A percentile compares a stretch with the other conserved stretches of the same genome.
Evolutionary conservation across 1,140 invertebrate genomes (phyloP).

Genomic region (Pomacea maculata): DNA sequence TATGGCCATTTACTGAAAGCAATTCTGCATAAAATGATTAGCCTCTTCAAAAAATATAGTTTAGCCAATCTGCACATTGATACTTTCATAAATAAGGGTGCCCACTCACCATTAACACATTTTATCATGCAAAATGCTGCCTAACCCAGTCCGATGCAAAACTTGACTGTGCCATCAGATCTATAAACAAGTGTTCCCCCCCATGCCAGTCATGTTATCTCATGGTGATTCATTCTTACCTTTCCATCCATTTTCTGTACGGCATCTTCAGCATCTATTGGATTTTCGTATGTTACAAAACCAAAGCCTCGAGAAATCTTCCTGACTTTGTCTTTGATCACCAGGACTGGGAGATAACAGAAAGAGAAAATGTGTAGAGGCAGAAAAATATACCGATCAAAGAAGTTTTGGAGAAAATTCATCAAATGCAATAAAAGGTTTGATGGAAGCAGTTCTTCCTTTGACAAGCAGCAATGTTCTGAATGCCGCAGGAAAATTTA

Average conservation of each 20-base stretch:
- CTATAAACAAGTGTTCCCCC: too few relatives aligned
- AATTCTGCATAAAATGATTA: too few relatives aligned
- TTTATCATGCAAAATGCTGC: too few relatives aligned
- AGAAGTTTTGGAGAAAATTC: too few relatives aligned
- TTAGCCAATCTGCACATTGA: too few relatives aligned
- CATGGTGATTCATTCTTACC: constrained; percentile 23
- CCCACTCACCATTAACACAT: too few relatives aligned
- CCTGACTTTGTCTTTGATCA: constrained; percentile 40
- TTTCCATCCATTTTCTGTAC: constrained; percentile 42
- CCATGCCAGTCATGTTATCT: too few relatives aligned
- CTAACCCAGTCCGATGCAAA: too few relatives aligned
- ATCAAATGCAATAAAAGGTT: background rate
- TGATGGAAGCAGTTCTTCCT: background rate
- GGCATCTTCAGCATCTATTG: constrained; percentile 43
- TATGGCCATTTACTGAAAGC: too few relatives aligned
- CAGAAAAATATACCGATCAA: background rate
- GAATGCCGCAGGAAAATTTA: background rate
- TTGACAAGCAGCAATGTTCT: background rate
- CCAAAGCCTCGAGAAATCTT: constrained; percentile 42
- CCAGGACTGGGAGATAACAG: constrained; percentile 28
- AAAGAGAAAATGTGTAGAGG: background rate
- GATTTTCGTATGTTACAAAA: constrained; percentile 50
- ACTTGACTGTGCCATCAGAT: too few relatives aligned
- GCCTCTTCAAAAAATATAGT: too few relatives aligned
- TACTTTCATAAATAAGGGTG: too few relatives aligned